Evolutionary conservation across 2,888 invertebrate species (phyloP).

Genomic region (Isotomurus palustris): DNA sequence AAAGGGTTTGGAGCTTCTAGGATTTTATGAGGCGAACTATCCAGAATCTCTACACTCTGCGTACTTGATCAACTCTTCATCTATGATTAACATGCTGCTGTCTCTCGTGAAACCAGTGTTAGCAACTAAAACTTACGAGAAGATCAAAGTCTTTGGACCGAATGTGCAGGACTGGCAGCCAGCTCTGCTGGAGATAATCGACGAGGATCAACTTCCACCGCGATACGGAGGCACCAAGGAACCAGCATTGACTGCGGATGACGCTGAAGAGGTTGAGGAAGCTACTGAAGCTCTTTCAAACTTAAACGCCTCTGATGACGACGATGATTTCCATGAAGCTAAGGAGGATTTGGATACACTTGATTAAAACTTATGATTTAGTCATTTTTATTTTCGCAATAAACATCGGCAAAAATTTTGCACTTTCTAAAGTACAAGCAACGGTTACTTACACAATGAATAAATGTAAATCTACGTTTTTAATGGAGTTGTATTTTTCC

Average conservation of each 20-base stretch:
- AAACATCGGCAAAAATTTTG: no score
- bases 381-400: not conserved
- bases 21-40: slow-evolving; percentile 20
- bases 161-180: slow-evolving; percentile 15
- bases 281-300: not conserved
- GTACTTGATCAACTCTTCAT: slow-evolving; percentile 23
- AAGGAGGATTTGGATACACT: not conserved
- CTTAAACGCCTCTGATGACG: not conserved
- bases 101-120: slow-evolving; percentile 14
- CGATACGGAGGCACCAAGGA: slow-evolving; percentile 15
- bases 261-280: not conserved
- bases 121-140: slow-evolving; percentile 18
- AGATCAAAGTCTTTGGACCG: slow-evolving; percentile 19
- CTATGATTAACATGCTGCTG: slow-evolving; percentile 16
- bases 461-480: no score
- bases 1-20: slow-evolving; percentile 5
- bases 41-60: slow-evolving; percentile 15
- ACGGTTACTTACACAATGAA: no score
- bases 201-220: slow-evolving; percentile 18
- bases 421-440: no score
- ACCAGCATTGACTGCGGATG: not conserved
- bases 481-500: no score
- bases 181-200: slow-evolving; percentile 11
- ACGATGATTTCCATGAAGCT: not conserved
- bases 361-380: not conserved